Conservation (phyloP, 2,888 invertebrate species). For the Mythimna albipuncta region DNA sequence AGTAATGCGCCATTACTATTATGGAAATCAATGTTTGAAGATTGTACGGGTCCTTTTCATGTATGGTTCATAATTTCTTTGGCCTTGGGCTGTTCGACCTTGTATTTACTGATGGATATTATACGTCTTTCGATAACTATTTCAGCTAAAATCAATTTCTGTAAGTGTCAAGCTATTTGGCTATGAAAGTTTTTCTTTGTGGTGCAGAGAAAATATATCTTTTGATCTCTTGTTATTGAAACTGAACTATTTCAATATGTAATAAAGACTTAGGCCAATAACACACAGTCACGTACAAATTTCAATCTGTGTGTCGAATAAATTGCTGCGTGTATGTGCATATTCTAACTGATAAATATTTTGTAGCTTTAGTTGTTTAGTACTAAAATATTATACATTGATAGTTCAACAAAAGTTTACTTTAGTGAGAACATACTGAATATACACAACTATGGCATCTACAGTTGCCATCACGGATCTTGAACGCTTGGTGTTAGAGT, state of each 20-base stretch:
- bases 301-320: slow-evolving; percentile 6
- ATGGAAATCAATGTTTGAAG: slow-evolving; percentile 21
- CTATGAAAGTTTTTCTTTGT: too few species aligned
- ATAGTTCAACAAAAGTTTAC: neutral
- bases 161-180: neutral
- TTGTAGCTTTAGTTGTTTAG: neutral
- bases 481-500: too few species aligned
- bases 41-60: neutral
- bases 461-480: too few species aligned
- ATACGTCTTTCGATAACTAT: neutral
- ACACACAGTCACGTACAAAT: neutral
- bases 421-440: too few species aligned
- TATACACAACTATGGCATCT: too few species aligned
- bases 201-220: neutral
- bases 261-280: neutral
- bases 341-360: neutral
- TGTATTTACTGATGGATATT: neutral
- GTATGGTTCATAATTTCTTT: neutral
- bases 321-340: neutral
- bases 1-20: slow-evolving; percentile 21
- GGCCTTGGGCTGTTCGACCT: neutral
- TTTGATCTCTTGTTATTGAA: neutral
- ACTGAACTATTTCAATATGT: neutral
- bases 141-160: neutral
- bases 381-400: neutral